Evolutionary conservation across 1,140 invertebrate genomes (phyloP).

Genomic region (Hyposmocoma kahamanoa): DNA sequence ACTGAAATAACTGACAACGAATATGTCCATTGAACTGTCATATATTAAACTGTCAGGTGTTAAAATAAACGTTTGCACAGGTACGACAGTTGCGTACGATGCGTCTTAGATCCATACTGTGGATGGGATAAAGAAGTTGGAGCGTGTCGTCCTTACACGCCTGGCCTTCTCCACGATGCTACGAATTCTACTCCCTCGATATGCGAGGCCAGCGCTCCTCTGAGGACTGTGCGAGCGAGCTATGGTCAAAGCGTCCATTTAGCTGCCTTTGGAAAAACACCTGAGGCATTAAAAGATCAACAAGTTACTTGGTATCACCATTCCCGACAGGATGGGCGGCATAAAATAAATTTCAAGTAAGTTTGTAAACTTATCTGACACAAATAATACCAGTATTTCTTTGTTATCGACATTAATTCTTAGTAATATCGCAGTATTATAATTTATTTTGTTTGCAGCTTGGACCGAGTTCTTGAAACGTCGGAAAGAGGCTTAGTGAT

Average conservation of each 20-base stretch:
- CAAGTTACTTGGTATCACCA: constrained; percentile 82
- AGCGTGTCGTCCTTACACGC: constrained; percentile 82
- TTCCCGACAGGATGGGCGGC: constrained; percentile 80
- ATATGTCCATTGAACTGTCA: no score
- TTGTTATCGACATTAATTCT: no score
- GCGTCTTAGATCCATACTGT: constrained; percentile 87
- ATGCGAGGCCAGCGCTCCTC: constrained; percentile 80
- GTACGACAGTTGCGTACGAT: constrained; percentile 86
- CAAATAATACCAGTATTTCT: no score
- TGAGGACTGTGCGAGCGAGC: constrained; percentile 81
- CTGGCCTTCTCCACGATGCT: constrained; percentile 81
- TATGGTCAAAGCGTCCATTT: constrained; percentile 86
- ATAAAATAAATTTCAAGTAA: constrained; percentile 68
- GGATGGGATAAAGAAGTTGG: constrained; percentile 87
- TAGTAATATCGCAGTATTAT: not conserved
- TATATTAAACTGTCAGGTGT: no score
- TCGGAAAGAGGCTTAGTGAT: constrained; percentile 83
- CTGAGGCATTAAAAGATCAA: constrained; percentile 77
- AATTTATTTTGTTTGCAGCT: constrained; percentile 59
- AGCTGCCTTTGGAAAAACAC: constrained; percentile 81
- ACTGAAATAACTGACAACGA: no score
- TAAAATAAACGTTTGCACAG: constrained; percentile 39
- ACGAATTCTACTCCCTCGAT: constrained; percentile 81
- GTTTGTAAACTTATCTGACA: no score
- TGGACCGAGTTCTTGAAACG: constrained; percentile 82